phyloP scores from a whole-genome alignment of 2,888 invertebrate species.

The Pheosia tremula region DNA sequence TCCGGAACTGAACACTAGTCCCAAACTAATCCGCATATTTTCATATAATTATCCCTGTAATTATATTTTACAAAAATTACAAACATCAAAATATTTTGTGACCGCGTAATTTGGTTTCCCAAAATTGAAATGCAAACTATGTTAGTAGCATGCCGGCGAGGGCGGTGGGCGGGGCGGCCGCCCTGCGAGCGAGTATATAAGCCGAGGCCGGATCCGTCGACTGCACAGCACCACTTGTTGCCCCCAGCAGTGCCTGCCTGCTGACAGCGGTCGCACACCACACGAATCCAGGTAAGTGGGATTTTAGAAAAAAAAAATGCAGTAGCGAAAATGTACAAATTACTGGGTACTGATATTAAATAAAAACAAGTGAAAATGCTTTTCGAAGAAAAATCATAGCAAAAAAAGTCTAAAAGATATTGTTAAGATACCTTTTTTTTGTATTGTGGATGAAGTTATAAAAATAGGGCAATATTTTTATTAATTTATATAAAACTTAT shows the following conservation, averaged over 20 bases:
- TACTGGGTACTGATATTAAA: background rate
- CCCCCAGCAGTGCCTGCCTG: conserved; percentile 53
- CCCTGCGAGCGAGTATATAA: conserved; percentile 66
- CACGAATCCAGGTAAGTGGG: conserved; percentile 67
- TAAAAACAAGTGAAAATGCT: background rate
- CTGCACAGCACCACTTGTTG: conserved; percentile 82
- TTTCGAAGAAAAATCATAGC: too few species aligned
- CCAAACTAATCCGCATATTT: background rate
- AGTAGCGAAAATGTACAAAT: background rate
- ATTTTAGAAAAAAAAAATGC: conserved; percentile 1
- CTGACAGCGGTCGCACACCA: conserved; percentile 61
- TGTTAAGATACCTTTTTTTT: too few species aligned
- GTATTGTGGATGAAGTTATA: too few species aligned
- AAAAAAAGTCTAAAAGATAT: too few species aligned
- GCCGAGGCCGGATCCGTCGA: conserved; percentile 60
- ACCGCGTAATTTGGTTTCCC: conserved; percentile 59
- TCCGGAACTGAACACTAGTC: background rate
- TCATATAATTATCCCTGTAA: background rate
- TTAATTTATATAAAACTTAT: too few species aligned
- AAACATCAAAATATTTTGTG: conserved; percentile 27
- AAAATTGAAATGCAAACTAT: conserved; percentile 76
- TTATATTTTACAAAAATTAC: background rate
- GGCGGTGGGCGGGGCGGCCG: conserved; percentile 72
- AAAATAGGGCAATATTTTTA: too few species aligned
- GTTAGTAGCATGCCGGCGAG: conserved; percentile 64